Percentiles rank a stretch among this genome's conserved stretches.
Evolutionary conservation across 2,113 vertebrate genomes (phyloP).

Genomic region (Pelmatolapia mariae): DNA sequence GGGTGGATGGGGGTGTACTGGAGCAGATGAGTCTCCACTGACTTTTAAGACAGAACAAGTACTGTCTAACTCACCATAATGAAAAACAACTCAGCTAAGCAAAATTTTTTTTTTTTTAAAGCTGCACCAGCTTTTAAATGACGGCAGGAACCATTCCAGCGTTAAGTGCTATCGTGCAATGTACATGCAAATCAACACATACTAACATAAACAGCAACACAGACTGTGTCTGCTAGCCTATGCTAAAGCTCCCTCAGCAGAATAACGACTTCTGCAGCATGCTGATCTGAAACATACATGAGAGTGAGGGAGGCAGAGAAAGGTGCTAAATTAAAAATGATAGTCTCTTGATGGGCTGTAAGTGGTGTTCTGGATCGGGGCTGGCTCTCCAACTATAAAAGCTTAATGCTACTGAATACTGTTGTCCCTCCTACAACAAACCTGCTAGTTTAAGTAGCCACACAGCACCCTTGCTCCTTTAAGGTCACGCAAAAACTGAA

Average conservation of each 20-base stretch:
- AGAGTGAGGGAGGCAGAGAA: slow-evolving; percentile 31
- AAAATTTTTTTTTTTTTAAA: background rate
- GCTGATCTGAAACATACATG: slow-evolving; percentile 61
- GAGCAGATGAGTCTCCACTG: background rate
- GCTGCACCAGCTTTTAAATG: background rate
- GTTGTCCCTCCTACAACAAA: slow-evolving; percentile 3
- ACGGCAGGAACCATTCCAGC: background rate
- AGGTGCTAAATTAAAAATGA: slow-evolving; percentile 73
- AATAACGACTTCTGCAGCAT: background rate
- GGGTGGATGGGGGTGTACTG: background rate
- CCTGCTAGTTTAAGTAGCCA: background rate
- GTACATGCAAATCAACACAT: background rate
- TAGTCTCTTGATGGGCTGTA: slow-evolving; percentile 49
- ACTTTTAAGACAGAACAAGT: background rate
- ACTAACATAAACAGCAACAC: background rate
- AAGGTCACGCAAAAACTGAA: background rate
- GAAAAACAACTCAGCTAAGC: background rate
- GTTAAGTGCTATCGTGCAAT: background rate
- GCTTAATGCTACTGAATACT: slow-evolving; percentile 50
- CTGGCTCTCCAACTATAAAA: slow-evolving; percentile 50
- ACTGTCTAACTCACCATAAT: background rate
- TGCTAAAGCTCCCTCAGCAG: background rate
- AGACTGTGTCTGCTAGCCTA: background rate
- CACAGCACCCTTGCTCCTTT: background rate
- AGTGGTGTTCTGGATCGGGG: slow-evolving; percentile 56